A percentile compares a stretch with the other conserved stretches of the same genome.
Evolutionary conservation across 2,797 vertebrate genomes (phyloP).

Genomic region (Acrossocheilus fasciatus): DNA sequence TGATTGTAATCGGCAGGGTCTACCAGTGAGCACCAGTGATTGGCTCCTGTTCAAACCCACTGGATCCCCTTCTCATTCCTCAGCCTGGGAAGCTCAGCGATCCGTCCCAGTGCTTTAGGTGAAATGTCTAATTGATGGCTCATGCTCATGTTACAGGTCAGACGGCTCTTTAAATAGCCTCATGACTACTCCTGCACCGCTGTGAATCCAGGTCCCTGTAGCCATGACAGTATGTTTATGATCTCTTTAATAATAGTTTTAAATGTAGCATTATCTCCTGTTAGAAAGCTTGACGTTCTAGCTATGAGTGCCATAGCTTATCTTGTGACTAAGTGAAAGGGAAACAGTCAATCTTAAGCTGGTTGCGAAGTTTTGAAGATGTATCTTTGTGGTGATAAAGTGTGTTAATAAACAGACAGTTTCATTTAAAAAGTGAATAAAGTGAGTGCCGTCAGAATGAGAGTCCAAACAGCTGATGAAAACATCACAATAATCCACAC

Average conservation of each 20-base stretch:
- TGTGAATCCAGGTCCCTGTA: constrained; percentile 36
- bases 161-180: constrained; percentile 61
- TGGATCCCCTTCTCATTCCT: constrained; percentile 47
- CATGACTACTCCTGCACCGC: constrained; percentile 45
- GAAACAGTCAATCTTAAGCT: neutral
- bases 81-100: constrained; percentile 16
- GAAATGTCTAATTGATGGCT: constrained; percentile 62
- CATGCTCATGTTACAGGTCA: constrained; percentile 65
- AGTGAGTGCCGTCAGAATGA: neutral
- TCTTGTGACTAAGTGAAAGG: neutral
- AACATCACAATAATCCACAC: neutral
- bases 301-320: neutral
- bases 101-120: constrained; percentile 43
- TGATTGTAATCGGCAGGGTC: neutral
- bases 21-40: constrained; percentile 7
- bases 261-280: neutral
- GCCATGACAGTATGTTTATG: constrained; percentile 18
- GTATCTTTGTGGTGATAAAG: too few species aligned
- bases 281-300: neutral
- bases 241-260: constrained; percentile 26
- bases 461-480: neutral
- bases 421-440: neutral
- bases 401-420: too few species aligned
- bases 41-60: neutral
- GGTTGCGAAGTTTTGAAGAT: neutral